Conservation (phyloP, 2,797 vertebrate genomes). For the Uromys caudimaculatus region DNA sequence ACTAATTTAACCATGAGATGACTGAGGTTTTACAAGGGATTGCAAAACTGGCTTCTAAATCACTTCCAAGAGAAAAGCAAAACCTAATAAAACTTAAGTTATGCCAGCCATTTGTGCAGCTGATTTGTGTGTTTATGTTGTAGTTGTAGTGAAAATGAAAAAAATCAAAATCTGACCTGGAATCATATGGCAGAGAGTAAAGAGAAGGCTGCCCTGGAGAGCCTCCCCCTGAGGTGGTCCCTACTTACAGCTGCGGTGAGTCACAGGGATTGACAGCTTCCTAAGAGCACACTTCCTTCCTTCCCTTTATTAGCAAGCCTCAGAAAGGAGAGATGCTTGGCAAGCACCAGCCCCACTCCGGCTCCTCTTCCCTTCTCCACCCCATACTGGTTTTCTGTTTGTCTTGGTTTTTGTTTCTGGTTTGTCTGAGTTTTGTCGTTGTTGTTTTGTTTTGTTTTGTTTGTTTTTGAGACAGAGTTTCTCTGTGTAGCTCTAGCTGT, state of each 20-base stretch:
- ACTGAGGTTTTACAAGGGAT: conserved; percentile 19
- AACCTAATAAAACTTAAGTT: conserved; percentile 48
- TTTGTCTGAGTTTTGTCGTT: too few species aligned
- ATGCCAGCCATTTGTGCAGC: not conserved
- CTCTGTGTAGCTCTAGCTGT: not conserved
- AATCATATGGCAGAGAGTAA: not conserved
- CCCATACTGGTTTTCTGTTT: not conserved
- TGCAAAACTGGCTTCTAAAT: conserved; percentile 34
- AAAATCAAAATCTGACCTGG: conserved; percentile 15
- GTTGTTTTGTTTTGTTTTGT: too few species aligned
- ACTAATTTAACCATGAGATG: conserved; percentile 20
- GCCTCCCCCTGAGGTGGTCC: not conserved
- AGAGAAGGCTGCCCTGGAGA: not conserved
- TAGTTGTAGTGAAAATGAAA: not conserved
- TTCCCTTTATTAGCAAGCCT: not conserved
- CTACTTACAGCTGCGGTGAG: not conserved
- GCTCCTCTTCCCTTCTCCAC: not conserved
- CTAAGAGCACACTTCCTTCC: not conserved
- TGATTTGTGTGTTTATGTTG: conserved; percentile 15
- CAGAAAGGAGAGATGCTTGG: not conserved
- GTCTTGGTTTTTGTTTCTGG: too few species aligned
- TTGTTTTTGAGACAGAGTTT: not conserved
- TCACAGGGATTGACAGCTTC: conserved; percentile 27
- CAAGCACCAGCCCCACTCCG: not conserved
- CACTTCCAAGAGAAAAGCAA: conserved; percentile 26